Conservation (phyloP, 2,113 vertebrate genomes). For the Oreochromis niloticus region DNA sequence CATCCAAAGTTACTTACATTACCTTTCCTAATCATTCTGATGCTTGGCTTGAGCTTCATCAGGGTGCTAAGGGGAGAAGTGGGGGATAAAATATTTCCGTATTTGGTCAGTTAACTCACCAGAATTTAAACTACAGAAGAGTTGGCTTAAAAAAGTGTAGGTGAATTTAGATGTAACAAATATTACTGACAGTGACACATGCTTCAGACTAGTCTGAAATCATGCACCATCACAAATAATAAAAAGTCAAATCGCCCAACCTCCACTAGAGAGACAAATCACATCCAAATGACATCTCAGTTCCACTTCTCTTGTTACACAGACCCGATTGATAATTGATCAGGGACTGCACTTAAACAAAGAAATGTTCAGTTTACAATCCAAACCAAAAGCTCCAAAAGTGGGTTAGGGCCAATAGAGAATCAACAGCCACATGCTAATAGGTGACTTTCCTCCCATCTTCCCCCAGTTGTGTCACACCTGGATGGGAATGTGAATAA, state of each 20-base stretch:
- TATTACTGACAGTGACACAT: background rate
- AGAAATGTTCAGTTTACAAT: background rate
- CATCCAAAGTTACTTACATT: background rate
- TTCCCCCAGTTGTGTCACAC: constrained; percentile 2
- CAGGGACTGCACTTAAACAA: background rate
- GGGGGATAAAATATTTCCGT: background rate
- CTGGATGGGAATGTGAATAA: constrained; percentile 23
- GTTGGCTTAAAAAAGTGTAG: background rate
- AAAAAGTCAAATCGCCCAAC: background rate
- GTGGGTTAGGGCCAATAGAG: background rate
- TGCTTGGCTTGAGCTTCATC: background rate
- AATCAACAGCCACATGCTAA: background rate
- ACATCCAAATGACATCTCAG: background rate
- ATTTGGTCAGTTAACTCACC: background rate
- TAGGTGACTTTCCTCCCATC: background rate
- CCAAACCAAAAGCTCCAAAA: background rate
- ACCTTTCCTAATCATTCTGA: background rate
- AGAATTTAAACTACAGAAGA: background rate
- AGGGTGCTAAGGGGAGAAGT: background rate
- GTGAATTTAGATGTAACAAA: background rate
- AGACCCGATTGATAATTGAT: background rate
- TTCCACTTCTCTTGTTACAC: background rate
- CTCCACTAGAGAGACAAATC: background rate
- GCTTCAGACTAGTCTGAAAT: background rate
- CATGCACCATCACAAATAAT: background rate